These are phyloP conservation scores for Seriola quinqueradiata DNA, from an alignment of 2,113 vertebrate species.

Conservation along the genomic window DNA sequence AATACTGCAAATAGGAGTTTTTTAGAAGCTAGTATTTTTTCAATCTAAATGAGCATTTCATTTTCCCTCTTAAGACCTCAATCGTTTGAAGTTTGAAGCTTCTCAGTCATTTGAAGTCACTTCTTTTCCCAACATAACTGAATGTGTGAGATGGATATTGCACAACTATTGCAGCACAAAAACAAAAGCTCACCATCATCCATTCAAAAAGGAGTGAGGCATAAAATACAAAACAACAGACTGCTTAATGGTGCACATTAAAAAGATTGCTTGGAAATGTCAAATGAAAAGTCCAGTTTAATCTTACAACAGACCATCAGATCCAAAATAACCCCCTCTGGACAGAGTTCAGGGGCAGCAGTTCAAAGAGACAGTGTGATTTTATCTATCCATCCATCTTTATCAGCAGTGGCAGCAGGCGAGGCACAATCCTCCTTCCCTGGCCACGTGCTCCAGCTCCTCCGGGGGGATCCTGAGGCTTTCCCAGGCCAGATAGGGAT, in stretches of 20 bases:
- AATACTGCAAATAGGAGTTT: not conserved
- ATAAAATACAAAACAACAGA: slow-evolving; percentile 39
- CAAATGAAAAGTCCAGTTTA: slow-evolving; percentile 31
- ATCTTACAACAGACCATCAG: slow-evolving; percentile 38
- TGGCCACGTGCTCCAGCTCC: slow-evolving; percentile 29
- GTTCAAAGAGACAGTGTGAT: slow-evolving; percentile 28
- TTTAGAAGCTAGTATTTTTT: not conserved
- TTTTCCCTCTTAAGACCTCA: not conserved
- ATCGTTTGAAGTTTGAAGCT: not conserved
- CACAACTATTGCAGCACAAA: not conserved
- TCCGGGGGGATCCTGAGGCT: slow-evolving; percentile 41
- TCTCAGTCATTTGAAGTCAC: not conserved
- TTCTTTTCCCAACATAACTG: slow-evolving; percentile 10
- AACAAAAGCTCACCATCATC: slow-evolving; percentile 16
- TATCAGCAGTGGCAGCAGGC: slow-evolving; percentile 57
- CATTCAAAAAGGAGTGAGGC: slow-evolving; percentile 21
- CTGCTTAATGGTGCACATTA: slow-evolving; percentile 37
- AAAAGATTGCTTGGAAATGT: slow-evolving; percentile 50
- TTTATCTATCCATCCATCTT: slow-evolving; percentile 53
- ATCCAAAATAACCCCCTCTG: slow-evolving; percentile 33
- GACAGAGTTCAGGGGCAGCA: slow-evolving; percentile 51
- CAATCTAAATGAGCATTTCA: not conserved
- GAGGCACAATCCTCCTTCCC: slow-evolving; percentile 33
- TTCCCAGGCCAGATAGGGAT: slow-evolving; percentile 49
- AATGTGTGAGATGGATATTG: not conserved